phyloP scores from a whole-genome alignment of 1,140 invertebrate genomes.

The Phthorimaea operculella region DNA sequence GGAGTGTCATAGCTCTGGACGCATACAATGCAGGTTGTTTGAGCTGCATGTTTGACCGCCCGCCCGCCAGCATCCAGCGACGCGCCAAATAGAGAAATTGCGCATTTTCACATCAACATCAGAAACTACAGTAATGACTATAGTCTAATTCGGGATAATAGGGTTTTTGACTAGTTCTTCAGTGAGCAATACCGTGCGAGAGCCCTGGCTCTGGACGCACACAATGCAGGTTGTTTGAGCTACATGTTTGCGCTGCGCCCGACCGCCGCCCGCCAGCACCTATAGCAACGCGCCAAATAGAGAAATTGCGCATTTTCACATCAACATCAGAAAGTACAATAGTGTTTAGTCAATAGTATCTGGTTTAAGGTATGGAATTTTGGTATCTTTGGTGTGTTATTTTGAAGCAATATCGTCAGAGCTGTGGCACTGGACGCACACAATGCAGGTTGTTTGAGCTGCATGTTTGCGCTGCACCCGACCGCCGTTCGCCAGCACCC shows the following conservation, averaged over 20 bases:
- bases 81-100: constrained; percentile 51
- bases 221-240: constrained; percentile 56
- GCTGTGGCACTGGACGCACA: constrained; percentile 36
- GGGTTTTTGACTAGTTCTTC: too few species aligned
- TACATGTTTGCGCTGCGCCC: constrained; percentile 54
- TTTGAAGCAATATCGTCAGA: too few species aligned
- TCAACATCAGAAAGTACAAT: too few species aligned
- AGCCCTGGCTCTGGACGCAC: constrained; percentile 37
- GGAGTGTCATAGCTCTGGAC: constrained; percentile 36
- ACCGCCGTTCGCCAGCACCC: constrained; percentile 24
- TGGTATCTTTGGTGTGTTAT: too few species aligned
- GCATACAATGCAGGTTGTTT: constrained; percentile 53
- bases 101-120: constrained; percentile 56
- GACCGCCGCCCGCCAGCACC: constrained; percentile 27
- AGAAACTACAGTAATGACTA: too few species aligned
- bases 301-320: constrained; percentile 58
- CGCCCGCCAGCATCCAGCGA: constrained; percentile 16
- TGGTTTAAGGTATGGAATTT: too few species aligned
- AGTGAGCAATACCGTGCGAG: too few species aligned
- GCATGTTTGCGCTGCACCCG: constrained; percentile 60
- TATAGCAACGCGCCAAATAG: constrained; percentile 32
- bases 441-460: constrained; percentile 55
- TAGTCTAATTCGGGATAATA: too few species aligned
- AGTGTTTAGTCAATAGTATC: too few species aligned
- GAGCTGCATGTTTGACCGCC: constrained; percentile 50